Conservation (phyloP, 2,797 vertebrate species). For the Falco rusticolus region DNA sequence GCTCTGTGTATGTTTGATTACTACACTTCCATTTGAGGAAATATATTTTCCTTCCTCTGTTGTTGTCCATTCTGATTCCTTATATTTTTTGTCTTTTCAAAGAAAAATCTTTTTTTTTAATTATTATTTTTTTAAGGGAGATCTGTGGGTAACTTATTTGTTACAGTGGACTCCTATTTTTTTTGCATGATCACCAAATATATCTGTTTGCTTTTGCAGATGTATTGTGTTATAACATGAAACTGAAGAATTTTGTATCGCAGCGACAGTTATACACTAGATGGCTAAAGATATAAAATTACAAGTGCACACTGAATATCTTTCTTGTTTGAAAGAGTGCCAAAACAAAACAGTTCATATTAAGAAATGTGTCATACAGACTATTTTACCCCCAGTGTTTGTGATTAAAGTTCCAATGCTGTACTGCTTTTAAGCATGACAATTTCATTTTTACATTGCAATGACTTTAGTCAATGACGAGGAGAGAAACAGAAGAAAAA, state of each 20-base stretch:
- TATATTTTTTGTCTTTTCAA: neutral
- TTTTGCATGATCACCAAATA: neutral
- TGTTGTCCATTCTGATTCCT: neutral
- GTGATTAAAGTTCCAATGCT: slow-evolving; percentile 69
- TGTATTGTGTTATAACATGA: neutral
- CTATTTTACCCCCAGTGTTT: slow-evolving; percentile 53
- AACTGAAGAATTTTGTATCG: neutral
- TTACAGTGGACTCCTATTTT: neutral
- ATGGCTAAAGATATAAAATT: neutral
- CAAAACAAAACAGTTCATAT: neutral
- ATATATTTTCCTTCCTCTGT: neutral
- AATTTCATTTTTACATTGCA: slow-evolving; percentile 74
- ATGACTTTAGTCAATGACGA: slow-evolving; percentile 49
- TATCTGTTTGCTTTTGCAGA: neutral
- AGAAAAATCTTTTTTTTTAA: too few relatives aligned
- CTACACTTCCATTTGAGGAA: neutral
- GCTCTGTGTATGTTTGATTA: neutral
- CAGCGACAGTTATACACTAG: neutral
- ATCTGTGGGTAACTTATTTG: neutral
- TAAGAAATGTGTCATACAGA: neutral
- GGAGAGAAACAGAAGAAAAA: neutral
- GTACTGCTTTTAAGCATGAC: slow-evolving; percentile 70
- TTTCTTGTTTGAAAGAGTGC: neutral
- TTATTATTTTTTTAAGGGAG: neutral
- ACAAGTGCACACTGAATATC: neutral